Conservation (phyloP, 2,888 invertebrate genomes). For the Plebejus anna region DNA sequence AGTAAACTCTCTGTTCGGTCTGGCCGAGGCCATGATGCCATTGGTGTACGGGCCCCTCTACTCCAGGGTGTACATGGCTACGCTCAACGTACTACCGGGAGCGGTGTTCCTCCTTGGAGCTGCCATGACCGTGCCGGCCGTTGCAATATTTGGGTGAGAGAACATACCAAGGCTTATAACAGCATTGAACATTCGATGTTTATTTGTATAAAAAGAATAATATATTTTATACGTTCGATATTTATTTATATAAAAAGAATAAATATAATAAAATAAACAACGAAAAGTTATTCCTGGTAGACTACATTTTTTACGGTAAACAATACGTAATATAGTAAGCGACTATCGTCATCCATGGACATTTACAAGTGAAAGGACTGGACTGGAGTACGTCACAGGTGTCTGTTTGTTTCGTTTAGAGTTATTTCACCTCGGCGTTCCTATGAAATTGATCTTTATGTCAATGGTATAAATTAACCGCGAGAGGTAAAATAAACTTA, state of each 20-base stretch:
- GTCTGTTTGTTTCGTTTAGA: background rate
- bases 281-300: background rate
- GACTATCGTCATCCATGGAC: background rate
- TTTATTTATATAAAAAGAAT: background rate
- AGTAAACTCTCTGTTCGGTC: conserved; percentile 86
- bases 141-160: conserved; percentile 82
- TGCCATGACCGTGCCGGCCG: conserved; percentile 83
- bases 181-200: background rate
- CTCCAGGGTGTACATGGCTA: conserved; percentile 84
- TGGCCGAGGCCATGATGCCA: conserved; percentile 87
- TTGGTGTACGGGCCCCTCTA: conserved; percentile 86
- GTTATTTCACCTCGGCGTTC: background rate
- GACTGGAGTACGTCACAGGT: background rate
- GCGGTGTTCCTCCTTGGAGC: conserved; percentile 86
- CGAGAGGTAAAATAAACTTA: too few relatives aligned
- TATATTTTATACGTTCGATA: background rate
- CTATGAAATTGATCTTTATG: background rate
- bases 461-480: too few relatives aligned
- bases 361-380: background rate
- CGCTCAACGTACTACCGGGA: conserved; percentile 84
- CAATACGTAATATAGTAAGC: background rate
- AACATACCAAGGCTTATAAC: background rate
- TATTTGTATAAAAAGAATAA: background rate
- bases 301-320: conserved; percentile 8
- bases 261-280: background rate